Base-by-base conservation (phyloP, 2,888 invertebrate genomes). In the Folsomia manolachei region DNA sequence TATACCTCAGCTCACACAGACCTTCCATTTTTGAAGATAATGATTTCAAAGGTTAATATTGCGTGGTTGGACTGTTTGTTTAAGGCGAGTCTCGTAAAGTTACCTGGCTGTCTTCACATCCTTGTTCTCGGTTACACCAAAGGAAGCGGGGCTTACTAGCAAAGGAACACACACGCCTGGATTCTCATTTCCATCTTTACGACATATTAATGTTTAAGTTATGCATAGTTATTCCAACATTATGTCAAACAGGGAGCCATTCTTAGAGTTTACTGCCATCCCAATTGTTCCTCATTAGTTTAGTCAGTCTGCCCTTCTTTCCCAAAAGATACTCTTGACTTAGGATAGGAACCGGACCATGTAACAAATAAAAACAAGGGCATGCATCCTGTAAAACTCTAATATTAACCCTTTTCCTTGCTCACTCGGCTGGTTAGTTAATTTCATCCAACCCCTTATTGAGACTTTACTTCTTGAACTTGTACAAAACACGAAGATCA, bases 221-320 rank as follows among this genome's bases (percentile, higher is more conserved):
- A 65, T 72, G 70, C 69, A 72, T 72, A 70, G 69, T 72, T 72
- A 72, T 72, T 66, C 65, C 24, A 64, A 66, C 72, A 72, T 72
- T 72, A 72, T 72, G 72, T 72, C 72, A 70, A 61, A 68, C 69
- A 60, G 24, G 53, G 56, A 65, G 72, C 72, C 69, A 72, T 72
- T 72, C 61, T 51, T 60, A 53, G 39, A 63, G 68, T 72, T 72
- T 72, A 72, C 64, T 64, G 65, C 64, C 60, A 69, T 65, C 69
- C 56, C 69, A 69, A 69, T 72, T 72, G 69, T 69, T 72, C 63
- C 72, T 68, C 64, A 72, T 72, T 72, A 72, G 63, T 39, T 27
- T 51, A 9, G 21, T 25, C 39, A 21, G 7, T 63, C 24, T 52
- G 51, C 24, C 52, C 23, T 51, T 52, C n/a, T 4, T 27, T 19